Evolutionary conservation across 2,113 vertebrate species (phyloP).

Genomic region (Cyphomyrus discorhynchus): DNA sequence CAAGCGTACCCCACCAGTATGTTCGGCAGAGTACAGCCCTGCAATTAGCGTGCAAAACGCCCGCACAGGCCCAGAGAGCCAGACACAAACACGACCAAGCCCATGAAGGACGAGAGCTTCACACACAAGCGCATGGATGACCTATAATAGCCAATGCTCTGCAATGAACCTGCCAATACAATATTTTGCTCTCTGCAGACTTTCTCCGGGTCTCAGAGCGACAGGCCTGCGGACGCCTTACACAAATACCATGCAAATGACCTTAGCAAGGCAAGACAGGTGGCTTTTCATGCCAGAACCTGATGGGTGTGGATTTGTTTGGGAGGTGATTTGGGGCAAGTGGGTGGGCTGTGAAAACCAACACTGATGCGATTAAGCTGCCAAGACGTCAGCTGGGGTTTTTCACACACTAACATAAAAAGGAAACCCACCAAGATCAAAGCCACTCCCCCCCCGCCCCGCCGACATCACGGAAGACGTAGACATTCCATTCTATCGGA

Average conservation of each 20-base stretch:
- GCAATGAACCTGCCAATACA: background rate
- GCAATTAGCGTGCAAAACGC: background rate
- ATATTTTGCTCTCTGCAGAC: background rate
- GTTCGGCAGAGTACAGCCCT: background rate
- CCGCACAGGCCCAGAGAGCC: background rate
- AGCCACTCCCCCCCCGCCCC: background rate
- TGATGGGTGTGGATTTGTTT: background rate
- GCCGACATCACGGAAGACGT: background rate
- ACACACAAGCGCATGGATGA: background rate
- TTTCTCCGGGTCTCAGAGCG: background rate
- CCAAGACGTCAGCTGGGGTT: background rate
- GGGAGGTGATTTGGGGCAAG: background rate
- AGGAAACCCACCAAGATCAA: background rate
- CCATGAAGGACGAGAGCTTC: background rate
- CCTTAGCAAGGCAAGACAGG: no score
- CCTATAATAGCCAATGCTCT: background rate
- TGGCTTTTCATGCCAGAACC: background rate
- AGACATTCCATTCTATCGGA: background rate
- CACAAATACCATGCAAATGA: constrained; percentile 9
- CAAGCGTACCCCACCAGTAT: background rate
- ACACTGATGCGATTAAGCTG: background rate
- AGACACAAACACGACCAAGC: background rate
- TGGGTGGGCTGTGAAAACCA: background rate
- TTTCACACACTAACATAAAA: background rate
- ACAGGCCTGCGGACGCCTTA: background rate